Conservation (phyloP, 2,888 invertebrate genomes). For the Scaptodrosophila latifasciaeformis region DNA sequence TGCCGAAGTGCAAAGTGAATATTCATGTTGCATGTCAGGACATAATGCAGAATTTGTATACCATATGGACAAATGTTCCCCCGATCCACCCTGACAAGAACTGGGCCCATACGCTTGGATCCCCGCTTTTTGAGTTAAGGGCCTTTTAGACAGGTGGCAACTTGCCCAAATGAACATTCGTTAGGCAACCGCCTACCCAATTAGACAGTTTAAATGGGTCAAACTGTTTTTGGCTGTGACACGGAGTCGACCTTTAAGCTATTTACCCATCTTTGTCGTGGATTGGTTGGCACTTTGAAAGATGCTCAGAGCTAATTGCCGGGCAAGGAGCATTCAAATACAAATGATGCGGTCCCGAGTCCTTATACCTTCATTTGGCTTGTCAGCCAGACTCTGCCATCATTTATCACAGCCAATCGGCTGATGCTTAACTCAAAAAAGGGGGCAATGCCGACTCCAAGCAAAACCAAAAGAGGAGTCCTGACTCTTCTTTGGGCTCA, state of each 20-base stretch:
- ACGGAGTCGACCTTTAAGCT: not conserved
- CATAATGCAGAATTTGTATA: constrained; percentile 49
- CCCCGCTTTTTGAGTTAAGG: too few relatives aligned
- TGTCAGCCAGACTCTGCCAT: constrained; percentile 45
- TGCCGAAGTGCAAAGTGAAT: constrained; percentile 66
- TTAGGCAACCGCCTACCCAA: too few relatives aligned
- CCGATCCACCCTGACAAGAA: too few relatives aligned
- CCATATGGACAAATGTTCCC: too few relatives aligned
- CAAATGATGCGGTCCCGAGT: not conserved
- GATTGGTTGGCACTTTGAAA: not conserved
- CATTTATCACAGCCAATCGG: constrained; percentile 54
- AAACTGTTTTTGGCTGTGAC: too few relatives aligned
- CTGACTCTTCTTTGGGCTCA: not conserved
- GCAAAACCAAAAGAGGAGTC: constrained; percentile 20
- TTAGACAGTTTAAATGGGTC: too few relatives aligned
- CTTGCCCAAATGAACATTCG: too few relatives aligned
- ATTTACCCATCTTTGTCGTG: not conserved
- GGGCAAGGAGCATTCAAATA: too few relatives aligned
- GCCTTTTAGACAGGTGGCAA: too few relatives aligned
- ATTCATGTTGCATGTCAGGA: constrained; percentile 67
- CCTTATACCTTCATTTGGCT: constrained; percentile 54
- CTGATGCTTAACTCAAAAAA: constrained; percentile 22
- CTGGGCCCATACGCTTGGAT: too few relatives aligned
- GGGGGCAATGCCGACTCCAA: constrained; percentile 30
- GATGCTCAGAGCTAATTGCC: not conserved